Base-by-base conservation (phyloP, 2,113 vertebrate genomes). In the Hippolais icterina region DNA sequence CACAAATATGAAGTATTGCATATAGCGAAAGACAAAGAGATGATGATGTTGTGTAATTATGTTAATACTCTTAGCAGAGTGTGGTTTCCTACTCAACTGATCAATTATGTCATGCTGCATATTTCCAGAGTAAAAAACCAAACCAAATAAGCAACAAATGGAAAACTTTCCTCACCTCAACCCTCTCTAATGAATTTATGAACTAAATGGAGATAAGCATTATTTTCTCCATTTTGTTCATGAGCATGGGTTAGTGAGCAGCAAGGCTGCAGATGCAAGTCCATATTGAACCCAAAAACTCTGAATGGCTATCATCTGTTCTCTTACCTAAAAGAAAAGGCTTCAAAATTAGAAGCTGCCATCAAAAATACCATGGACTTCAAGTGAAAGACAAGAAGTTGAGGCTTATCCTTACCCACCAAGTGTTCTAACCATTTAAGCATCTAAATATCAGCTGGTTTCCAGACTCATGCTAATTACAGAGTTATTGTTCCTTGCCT, bases 1-100 rank as follows among this genome's bases (percentile, higher is more conserved):
- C 16, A 74, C 5, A 13, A 0, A 0, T 41, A 41, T 44, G 10
- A 10, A 52, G 8, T 31, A 69, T 5, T 80, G 19, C 6, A 83
- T 24, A 41, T 15, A 82, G 29, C 76, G 39, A 37, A 93, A 72
- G 42, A 42, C 3, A 50, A 81, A 84, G 17, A 66, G 86, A 63
- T 54, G 1, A 53, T 68, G n/a, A 44, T 0, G 0, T 2, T 0
- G 0, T 69, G 2, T 37, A 83, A 35, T 42, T 7, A 23, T 47
- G 9, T 22, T 46, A 64, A 31, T 83, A 53, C 29, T 79, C 8
- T 56, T 57, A 49, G 9, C 7, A 56, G 39, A 60, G 12, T 39
- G 50, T 24, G 20, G 9, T 70, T 81, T 63, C 11, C 8, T 88
- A 3, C n/a, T 52, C 21, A 57, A 7, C 20, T 42, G 5, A 56